These are phyloP conservation scores for Timema cristinae DNA, from an alignment of 2,888 invertebrate genomes.

Conservation along the genomic window DNA sequence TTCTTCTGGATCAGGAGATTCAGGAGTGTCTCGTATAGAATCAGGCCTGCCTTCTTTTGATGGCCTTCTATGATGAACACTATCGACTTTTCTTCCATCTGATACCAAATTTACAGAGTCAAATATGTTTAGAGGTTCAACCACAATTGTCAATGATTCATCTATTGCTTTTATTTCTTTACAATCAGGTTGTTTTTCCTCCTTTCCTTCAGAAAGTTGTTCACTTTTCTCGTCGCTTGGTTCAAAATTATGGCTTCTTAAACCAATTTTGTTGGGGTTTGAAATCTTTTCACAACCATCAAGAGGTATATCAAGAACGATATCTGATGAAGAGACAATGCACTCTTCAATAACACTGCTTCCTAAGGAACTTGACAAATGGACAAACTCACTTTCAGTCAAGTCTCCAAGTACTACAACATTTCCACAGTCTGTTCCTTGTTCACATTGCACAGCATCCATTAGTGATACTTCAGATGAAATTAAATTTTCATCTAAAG, in stretches of 20 bases:
- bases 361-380: slow-evolving; percentile 54
- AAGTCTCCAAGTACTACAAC: slow-evolving; percentile 26
- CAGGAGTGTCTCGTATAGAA: slow-evolving; percentile 48
- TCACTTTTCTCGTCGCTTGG: neutral
- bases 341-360: slow-evolving; percentile 58
- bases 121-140: too few relatives aligned
- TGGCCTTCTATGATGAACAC: too few relatives aligned
- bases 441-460: neutral
- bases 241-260: slow-evolving; percentile 6
- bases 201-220: too few relatives aligned
- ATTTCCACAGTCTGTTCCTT: slow-evolving; percentile 19
- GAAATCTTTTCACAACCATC: slow-evolving; percentile 1
- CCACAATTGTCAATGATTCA: too few relatives aligned
- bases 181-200: too few relatives aligned
- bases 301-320: slow-evolving; percentile 40
- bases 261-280: slow-evolving; percentile 9
- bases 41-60: slow-evolving; percentile 36
- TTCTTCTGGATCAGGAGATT: slow-evolving; percentile 53
- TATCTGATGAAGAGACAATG: slow-evolving; percentile 59
- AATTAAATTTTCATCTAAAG: slow-evolving; percentile 4
- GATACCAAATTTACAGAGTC: too few relatives aligned
- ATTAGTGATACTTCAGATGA: slow-evolving; percentile 23
- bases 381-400: slow-evolving; percentile 22
- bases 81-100: too few relatives aligned
- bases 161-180: too few relatives aligned